Evolutionary conservation across 2,797 vertebrate genomes (phyloP).

Genomic region (Melanotaenia pygmaea): DNA sequence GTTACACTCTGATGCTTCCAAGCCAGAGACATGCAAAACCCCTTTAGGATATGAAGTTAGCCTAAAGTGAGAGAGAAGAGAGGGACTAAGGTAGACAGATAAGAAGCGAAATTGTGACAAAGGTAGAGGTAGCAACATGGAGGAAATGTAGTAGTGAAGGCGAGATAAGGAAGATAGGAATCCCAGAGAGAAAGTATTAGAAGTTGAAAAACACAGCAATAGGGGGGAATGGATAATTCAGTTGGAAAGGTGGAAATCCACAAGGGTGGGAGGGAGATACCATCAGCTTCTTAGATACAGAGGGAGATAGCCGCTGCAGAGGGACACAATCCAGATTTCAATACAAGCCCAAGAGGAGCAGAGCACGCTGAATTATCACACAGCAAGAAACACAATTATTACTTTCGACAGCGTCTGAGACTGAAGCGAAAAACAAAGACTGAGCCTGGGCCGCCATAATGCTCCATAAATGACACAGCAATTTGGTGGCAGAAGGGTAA

Average conservation of each 20-base stretch:
- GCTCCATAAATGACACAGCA: conserved; percentile 69
- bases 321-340: conserved; percentile 73
- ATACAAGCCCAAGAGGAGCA: conserved; percentile 65
- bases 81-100: conserved; percentile 40
- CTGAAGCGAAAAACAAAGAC: conserved; percentile 50
- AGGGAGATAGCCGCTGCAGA: conserved; percentile 61
- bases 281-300: conserved; percentile 67
- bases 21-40: conserved; percentile 66
- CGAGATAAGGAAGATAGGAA: conserved; percentile 43
- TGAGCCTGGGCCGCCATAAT: conserved; percentile 45
- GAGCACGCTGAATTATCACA: conserved; percentile 67
- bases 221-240: conserved; percentile 65
- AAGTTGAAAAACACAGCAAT: conserved; percentile 54
- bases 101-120: conserved; percentile 48
- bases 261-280: conserved; percentile 63
- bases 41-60: conserved; percentile 46
- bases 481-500: conserved; percentile 53
- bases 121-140: conserved; percentile 41
- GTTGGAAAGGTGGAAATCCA: conserved; percentile 60
- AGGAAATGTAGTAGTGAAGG: conserved; percentile 54
- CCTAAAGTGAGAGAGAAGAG: conserved; percentile 49
- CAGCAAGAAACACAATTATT: conserved; percentile 74
- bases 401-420: conserved; percentile 62
- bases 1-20: conserved; percentile 76
- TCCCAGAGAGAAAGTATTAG: conserved; percentile 58